Evolutionary conservation across 2,113 vertebrate species (phyloP), one percentile per base, ranked within the genome.

Genomic region (Nicator chloris): DNA sequence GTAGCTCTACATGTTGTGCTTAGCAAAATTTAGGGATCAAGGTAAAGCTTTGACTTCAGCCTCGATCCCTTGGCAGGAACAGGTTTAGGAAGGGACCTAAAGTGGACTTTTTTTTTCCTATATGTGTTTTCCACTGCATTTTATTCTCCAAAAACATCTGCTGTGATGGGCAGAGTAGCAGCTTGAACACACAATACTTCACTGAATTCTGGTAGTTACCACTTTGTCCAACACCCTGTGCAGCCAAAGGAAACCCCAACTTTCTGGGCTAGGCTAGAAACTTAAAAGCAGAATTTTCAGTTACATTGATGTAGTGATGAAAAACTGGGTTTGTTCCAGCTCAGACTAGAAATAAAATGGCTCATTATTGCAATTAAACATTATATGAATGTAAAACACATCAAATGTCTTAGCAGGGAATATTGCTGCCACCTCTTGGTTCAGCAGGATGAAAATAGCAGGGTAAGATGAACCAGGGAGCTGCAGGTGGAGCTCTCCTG

Each of bases 371-470:
- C 71, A 81, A 13, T n/a, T 21, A 30, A 59, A 84, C 3, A 9
- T 44, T 3, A 5, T 3, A 13, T 16, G 10, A 7, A 17, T 37
- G 64, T 15, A 11, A 77, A 49, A 35, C 40, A 6, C 13, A 30
- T 13, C 10, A 12, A 16, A 59, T 8, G 17, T 11, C 59, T 56
- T 14, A 27, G 39, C 0, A 31, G 82, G 61, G 91, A 78, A 88
- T 56, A 31, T 8, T 66, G 76, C 69, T 86, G 76, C 68, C 56
- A 90, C 75, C 93, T 92, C 63, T 88, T 80, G 83, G 85, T 21
- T 93, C 79, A 86, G 88, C 54, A 83, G 94, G 57, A 71, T 35
- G 79, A 30, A 30, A 85, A 75, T 6, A 76, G 31, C 28, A 61
- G 26, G 40, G 21, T 7, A 7, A 21, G 82, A 27, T 18, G 8